Evolutionary conservation across 1,140 invertebrate species (phyloP).

Genomic region (Drosophila kanapiae): DNA sequence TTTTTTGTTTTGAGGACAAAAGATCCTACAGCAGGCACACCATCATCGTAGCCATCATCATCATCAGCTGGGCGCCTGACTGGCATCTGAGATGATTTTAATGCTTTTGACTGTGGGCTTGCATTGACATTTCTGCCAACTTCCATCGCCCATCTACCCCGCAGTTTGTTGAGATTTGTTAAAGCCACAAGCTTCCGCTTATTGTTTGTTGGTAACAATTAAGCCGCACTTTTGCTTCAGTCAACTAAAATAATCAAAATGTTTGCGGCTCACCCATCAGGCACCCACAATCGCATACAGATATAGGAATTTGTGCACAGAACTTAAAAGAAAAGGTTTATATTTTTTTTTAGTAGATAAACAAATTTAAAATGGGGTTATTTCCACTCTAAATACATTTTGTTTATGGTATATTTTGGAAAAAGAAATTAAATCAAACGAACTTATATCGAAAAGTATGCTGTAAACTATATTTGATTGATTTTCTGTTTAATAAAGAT

Average conservation of each 20-base stretch:
- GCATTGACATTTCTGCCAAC: conserved; percentile 50
- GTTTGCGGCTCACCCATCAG: conserved; percentile 59
- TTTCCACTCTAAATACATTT: accelerated
- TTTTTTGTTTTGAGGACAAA: conserved; percentile 46
- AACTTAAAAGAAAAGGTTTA: neutral
- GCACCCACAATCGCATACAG: conserved; percentile 35
- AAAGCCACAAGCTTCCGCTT: conserved; percentile 71
- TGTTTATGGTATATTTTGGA: neutral
- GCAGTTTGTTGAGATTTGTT: conserved; percentile 41
- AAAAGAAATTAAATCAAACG: neutral
- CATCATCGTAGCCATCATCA: conserved; percentile 10
- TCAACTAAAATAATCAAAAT: conserved; percentile 72
- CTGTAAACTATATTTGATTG: no score
- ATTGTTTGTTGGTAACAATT: conserved; percentile 75
- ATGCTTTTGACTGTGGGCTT: conserved; percentile 48
- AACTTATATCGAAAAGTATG: neutral
- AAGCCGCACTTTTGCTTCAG: conserved; percentile 64
- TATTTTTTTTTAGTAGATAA: no score
- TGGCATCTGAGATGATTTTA: conserved; percentile 61
- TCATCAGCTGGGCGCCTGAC: conserved; percentile 44
- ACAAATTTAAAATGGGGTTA: no score
- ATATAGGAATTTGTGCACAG: conserved; percentile 3
- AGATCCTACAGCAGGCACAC: conserved; percentile 14
- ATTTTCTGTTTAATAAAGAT: no score
- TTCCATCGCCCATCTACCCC: conserved; percentile 14